Conservation (phyloP, 1,140 invertebrate genomes). For the Bombus turneri region DNA sequence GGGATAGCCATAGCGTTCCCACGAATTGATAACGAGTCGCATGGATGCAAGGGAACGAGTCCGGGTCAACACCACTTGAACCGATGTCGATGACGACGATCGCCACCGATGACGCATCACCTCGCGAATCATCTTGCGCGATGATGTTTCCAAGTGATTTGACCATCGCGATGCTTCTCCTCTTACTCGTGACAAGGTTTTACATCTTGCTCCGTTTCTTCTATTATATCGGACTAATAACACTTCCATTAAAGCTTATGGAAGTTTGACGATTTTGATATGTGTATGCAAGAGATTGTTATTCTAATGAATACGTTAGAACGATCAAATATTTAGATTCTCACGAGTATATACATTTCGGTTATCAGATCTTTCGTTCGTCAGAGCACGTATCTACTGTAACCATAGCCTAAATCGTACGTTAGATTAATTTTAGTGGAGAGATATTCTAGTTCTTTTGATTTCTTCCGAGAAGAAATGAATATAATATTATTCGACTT, state of each 20-base stretch:
- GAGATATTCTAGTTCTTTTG: not conserved
- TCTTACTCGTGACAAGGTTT: not conserved
- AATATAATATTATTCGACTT: not conserved
- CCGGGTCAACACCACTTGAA: slow-evolving; percentile 77
- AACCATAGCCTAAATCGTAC: not conserved
- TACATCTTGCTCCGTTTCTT: not conserved
- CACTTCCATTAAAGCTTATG: no score
- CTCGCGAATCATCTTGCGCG: slow-evolving; percentile 71
- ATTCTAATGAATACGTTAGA: not conserved
- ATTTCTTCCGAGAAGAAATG: not conserved
- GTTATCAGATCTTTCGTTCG: not conserved
- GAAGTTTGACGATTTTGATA: not conserved
- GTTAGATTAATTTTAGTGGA: not conserved
- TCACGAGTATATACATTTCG: not conserved
- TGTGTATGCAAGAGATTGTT: not conserved
- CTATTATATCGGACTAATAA: no score
- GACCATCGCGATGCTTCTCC: slow-evolving; percentile 16
- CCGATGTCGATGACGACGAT: slow-evolving; percentile 73
- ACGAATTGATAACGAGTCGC: slow-evolving; percentile 67
- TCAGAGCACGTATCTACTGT: not conserved
- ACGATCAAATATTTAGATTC: not conserved
- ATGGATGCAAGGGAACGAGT: slow-evolving; percentile 65
- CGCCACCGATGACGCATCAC: slow-evolving; percentile 70
- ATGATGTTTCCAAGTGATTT: slow-evolving; percentile 61
- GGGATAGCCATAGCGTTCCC: slow-evolving; percentile 58